Evolutionary conservation across 2,797 vertebrate genomes (phyloP), one percentile per base, ranked within the genome.

Genomic region (Amblyopsis hoosieri): DNA sequence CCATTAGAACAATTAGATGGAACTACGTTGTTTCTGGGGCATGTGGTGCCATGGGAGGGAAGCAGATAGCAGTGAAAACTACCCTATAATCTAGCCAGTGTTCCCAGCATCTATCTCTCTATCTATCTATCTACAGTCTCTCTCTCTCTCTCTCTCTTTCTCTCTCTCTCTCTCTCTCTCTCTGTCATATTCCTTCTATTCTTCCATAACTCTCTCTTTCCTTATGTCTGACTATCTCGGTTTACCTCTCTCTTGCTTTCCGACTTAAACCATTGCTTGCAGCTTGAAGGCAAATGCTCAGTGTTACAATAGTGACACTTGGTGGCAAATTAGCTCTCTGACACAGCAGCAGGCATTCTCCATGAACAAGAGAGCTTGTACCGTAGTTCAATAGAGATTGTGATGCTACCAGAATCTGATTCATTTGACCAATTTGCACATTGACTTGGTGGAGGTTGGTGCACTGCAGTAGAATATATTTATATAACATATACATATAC

Each of bases 1-100:
- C 85, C 82, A 89, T 91, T 88, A 90, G 83, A 85, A 85, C 85
- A 90, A 92, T 92, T 92, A 91, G 76, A 83, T 31, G 47, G 74
- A 83, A 75, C 82, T 85, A 85, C 84, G 84, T 88, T 84, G 80
- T 88, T 90, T 88, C 82, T 85, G 79, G 84, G 87, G 75, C 85
- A 72, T 56, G 78, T 69, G 62, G 78, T 81, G 73, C 68, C 72
- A 82, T 6, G 65, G 57, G 76, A 79, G 78, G 47, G 70, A 46
- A 42, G 46, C 62, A 2, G 54, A 60, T 57, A 23, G 62, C 53
- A 67, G 62, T 54, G 62, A 37, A 54, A 42, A 66, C 75, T 75
- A 81, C 84, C 83, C 81, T 66, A 79, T 53, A 62, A 84, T 70
- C 75, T 67, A 74, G 67, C 62, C 63, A 77, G 78, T 69, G 72